phyloP scores from a whole-genome alignment of 2,797 vertebrate species.

The Syncerus caffer region DNA sequence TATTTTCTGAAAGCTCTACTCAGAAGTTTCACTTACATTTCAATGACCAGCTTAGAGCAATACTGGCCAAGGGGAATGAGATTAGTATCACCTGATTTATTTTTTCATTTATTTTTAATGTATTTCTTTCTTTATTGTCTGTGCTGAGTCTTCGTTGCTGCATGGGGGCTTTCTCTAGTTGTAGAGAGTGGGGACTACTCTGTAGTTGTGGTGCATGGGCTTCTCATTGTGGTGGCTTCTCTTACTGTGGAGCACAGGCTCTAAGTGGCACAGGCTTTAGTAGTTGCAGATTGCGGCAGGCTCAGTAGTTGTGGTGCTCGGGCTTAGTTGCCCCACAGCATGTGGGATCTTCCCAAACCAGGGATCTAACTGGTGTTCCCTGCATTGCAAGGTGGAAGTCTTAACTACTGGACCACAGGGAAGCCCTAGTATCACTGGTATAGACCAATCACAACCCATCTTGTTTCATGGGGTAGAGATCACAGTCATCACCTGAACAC shows the following conservation, averaged over 20 bases:
- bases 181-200: not conserved
- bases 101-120: not conserved
- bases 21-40: not conserved
- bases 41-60: too few relatives aligned
- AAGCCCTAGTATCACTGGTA: not conserved
- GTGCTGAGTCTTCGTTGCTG: not conserved
- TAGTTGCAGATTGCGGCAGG: not conserved
- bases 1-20: not conserved
- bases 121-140: not conserved
- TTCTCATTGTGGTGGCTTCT: not conserved
- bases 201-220: rapidly evolving
- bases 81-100: not conserved
- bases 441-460: not conserved
- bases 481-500: not conserved
- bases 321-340: not conserved
- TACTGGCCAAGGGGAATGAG: not conserved
- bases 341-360: not conserved
- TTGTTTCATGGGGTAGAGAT: not conserved
- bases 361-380: not conserved
- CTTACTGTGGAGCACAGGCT: not conserved
- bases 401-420: not conserved
- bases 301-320: not conserved
- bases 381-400: not conserved
- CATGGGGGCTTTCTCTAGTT: not conserved
- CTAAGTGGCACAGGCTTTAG: not conserved